Base-by-base conservation (phyloP, 1,140 invertebrate species). In the Heliconius hermathena region DNA sequence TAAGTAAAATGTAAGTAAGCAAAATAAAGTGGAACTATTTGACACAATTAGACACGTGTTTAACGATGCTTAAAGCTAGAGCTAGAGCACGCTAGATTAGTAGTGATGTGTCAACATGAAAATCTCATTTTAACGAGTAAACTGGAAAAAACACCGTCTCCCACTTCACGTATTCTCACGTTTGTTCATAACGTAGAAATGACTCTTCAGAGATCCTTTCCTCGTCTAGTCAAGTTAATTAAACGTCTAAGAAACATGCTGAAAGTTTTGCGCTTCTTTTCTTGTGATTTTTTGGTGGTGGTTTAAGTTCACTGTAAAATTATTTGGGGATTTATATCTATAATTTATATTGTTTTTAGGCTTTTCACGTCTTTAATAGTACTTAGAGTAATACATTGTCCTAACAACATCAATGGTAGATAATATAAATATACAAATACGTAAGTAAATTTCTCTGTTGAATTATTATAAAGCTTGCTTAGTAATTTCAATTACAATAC, bases 71-170 rank as follows among this genome's bases (percentile, higher is more conserved):
- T 66, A 26, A 52, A 66, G 26, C 60, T 66, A 60, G n/a, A 60
- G 57, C 57, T 60, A 66, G 60, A 66, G 60, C 60, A 66, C 60
- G 60, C 60, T 66, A 66, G 60, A 66, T 66, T 66, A 60, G 57
- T 60, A 29, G 26, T 66, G 60, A 66, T n/a, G 22, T 66, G 11
- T 29, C 16, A 66, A 66, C 22, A 66, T 26, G 60, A 66, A 66
- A 66, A 66, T 66, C 60, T 66, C 60, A 66, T 66, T 66, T 66
- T 66, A 66, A 66, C 22, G 26, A 66, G 60, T 26, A 3, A 29
- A 66, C 60, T 66, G 22, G 22, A 66, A 66, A 66, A 66, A 66
- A 66, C 60, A 66, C 22, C 60, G 60, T 66, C 26, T 57, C 54
- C n/a, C 26, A 66, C 60, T 66, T 66, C 60, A 66, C 60, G 26